Evolutionary conservation across 2,113 vertebrate genomes (phyloP).

Genomic region (Rhabdomys dilectus): DNA sequence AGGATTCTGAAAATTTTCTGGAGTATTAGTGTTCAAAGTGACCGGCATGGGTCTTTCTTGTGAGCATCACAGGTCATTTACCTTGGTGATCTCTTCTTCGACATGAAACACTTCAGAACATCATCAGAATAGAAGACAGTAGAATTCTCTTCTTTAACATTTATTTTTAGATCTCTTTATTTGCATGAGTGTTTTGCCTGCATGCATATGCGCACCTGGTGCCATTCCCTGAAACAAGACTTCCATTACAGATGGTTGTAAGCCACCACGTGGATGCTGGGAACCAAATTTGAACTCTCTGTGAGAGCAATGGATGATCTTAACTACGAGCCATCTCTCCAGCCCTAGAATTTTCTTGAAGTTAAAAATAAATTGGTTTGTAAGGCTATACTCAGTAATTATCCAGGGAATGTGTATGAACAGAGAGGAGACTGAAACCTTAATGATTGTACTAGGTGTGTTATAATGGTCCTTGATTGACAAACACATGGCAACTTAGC

Average conservation of each 20-base stretch:
- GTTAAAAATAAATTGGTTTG: background rate
- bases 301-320: background rate
- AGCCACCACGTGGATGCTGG: background rate
- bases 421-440: background rate
- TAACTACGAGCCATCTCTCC: background rate
- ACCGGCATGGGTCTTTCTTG: background rate
- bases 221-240: background rate
- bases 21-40: background rate
- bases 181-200: background rate
- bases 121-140: background rate
- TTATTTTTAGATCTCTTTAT: background rate
- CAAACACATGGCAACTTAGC: slow-evolving; percentile 21
- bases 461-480: slow-evolving; percentile 4
- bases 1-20: background rate
- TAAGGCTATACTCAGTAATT: background rate
- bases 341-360: slow-evolving; percentile 13
- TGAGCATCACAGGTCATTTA: background rate
- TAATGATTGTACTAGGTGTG: background rate
- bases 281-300: background rate
- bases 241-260: background rate
- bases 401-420: slow-evolving; percentile 26
- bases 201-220: background rate
- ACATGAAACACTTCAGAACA: background rate
- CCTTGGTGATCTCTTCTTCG: background rate
- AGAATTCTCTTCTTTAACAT: background rate